Evolutionary conservation across 1,140 invertebrate species (phyloP), one percentile per base, ranked within the genome.

Genomic region (Drosophila lacertosa): DNA sequence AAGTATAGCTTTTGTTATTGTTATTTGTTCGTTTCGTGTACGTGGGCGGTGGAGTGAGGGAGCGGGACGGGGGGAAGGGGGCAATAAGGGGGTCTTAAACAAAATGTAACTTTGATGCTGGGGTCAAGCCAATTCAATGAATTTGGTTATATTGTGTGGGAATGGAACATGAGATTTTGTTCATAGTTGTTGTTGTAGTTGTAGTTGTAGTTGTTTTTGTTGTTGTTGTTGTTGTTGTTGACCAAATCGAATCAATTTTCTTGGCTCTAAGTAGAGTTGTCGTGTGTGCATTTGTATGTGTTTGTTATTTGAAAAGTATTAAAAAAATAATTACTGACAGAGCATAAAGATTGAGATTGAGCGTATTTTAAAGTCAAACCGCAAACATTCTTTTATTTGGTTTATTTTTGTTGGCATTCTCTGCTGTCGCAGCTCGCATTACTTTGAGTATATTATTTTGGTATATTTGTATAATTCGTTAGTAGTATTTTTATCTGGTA

Each of bases 401-500:
- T 54, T 32, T 67, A 18, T 44, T 55, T 51, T 57, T 73, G 66
- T 86, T 86, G 80, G 80, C 80, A 84, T 84, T 84, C 80, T 73
- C 81, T 86, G 80, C 80, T 67, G 69, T 47, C 55, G 55, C 59
- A 37, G 63, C 24, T 47, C 11, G 32, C 33, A 55, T 35, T 47
- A 48, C 42, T 47, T 57, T 39, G n/a, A 33, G 22, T 62, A 53
- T 62, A 35, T 44, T 63, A 7, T 42, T 15, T 29, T 42, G 11
- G 37, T 78, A 77, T 50, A 47, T 13, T 62, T 15, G 18, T 45
- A 33, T 22, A 4, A 48, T 60, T 62, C 15, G 47, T 37, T 40
- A 9, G 16, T 80, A 66, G n/a, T n/a, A n/a, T n/a, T 54, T 70
- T 66, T 45, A 65, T 40, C 13, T 70, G 51, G 40, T 81, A 64